Evolutionary conservation across 2,888 invertebrate species (phyloP).

Genomic region (Lepeophtheirus nordmannii): DNA sequence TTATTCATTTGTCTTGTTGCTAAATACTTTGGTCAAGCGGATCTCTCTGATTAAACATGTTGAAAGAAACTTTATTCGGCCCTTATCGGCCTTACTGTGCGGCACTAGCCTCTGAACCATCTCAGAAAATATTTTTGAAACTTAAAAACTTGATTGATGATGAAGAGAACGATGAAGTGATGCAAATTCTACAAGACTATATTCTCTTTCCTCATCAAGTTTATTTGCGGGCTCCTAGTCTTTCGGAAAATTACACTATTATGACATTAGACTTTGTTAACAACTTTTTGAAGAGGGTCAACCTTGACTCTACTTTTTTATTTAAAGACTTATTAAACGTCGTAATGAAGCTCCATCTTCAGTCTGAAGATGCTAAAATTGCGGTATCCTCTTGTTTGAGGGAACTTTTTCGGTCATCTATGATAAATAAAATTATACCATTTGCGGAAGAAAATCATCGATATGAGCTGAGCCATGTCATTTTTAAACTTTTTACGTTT

Average conservation of each 20-base stretch:
- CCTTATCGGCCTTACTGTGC: conserved; percentile 15
- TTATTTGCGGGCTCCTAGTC: conserved; percentile 2
- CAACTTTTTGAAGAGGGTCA: neutral
- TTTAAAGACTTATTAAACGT: conserved; percentile 18
- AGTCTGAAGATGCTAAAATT: conserved; percentile 16
- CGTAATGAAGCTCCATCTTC: neutral
- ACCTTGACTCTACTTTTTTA: neutral
- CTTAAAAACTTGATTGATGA: neutral
- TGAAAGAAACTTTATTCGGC: neutral
- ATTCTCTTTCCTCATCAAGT: conserved; percentile 15
- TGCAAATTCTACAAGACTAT: conserved; percentile 12
- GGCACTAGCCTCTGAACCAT: neutral
- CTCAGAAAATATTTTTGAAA: neutral
- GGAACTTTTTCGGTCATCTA: neutral
- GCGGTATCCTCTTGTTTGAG: neutral
- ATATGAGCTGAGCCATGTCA: neutral
- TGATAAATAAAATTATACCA: neutral
- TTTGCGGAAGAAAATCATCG: neutral
- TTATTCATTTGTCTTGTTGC: conserved; percentile 57
- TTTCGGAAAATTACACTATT: conserved; percentile 15
- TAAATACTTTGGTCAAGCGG: conserved; percentile 55
- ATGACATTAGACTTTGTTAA: neutral
- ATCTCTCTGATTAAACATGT: conserved; percentile 45
- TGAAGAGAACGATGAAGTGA: neutral
- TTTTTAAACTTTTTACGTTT: neutral